phyloP scores from a whole-genome alignment of 2,888 invertebrate genomes.

The Nycteola revayana region DNA sequence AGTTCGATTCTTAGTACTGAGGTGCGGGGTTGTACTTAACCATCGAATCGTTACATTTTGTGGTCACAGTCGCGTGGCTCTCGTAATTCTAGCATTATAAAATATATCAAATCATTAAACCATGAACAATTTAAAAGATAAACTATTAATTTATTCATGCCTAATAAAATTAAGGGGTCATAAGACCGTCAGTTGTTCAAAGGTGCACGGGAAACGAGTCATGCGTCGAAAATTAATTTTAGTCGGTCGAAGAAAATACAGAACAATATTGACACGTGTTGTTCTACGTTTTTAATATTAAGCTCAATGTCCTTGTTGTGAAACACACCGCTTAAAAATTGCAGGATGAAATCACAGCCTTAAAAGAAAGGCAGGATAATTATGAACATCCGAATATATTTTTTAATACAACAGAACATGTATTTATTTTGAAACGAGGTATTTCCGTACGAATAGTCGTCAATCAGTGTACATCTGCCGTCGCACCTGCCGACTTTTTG shows the following conservation, averaged over 20 bases:
- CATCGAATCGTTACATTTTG: conserved; percentile 26
- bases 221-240: conserved; percentile 37
- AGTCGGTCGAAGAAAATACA: conserved; percentile 31
- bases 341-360: neutral
- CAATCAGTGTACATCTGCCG: conserved; percentile 49
- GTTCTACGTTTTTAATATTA: conserved; percentile 19
- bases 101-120: conserved; percentile 22
- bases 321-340: too few species aligned
- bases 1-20: conserved; percentile 49
- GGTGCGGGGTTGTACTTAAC: conserved; percentile 29
- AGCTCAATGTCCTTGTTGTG: conserved; percentile 6
- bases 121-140: conserved; percentile 22
- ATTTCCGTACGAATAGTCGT: conserved; percentile 45
- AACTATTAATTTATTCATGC: conserved; percentile 34
- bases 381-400: conserved; percentile 8
- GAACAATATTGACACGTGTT: conserved; percentile 28
- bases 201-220: conserved; percentile 29
- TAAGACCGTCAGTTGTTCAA: conserved; percentile 32
- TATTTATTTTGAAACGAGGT: conserved; percentile 37
- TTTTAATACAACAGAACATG: conserved; percentile 29
- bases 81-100: conserved; percentile 35
- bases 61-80: conserved; percentile 51
- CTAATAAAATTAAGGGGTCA: conserved; percentile 34
- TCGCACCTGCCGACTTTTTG: conserved; percentile 62
- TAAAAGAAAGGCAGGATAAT: neutral